Conservation (phyloP, 2,888 invertebrate species). For the Cristatella mucedo region DNA sequence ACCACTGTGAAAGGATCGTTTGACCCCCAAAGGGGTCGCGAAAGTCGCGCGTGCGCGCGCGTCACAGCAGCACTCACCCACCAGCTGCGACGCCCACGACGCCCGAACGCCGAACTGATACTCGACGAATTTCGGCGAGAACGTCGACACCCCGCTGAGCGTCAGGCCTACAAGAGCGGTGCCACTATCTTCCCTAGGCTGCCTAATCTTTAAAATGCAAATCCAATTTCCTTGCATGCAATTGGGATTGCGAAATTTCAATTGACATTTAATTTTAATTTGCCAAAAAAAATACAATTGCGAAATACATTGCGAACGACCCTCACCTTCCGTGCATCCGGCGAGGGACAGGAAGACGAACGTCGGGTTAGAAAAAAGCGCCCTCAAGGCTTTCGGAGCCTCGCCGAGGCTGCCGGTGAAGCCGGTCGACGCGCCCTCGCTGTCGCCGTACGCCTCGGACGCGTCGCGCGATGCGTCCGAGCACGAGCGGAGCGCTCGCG, state of each 20-base stretch:
- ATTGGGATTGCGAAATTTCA: too few relatives aligned
- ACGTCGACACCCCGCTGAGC: slow-evolving; percentile 32
- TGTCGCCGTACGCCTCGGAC: slow-evolving; percentile 19
- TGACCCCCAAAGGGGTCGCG: too few relatives aligned
- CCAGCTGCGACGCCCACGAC: slow-evolving; percentile 25
- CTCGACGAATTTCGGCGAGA: slow-evolving; percentile 34
- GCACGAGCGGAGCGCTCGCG: slow-evolving; percentile 48
- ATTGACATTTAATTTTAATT: too few relatives aligned
- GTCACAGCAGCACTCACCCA: slow-evolving; percentile 43
- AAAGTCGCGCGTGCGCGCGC: too few relatives aligned
- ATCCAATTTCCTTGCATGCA: too few relatives aligned
- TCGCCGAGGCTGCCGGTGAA: slow-evolving; percentile 21
- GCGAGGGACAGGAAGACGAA: slow-evolving; percentile 35
- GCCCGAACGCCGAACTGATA: slow-evolving; percentile 29
- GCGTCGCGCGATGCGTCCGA: too few relatives aligned
- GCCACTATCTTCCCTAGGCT: too few relatives aligned
- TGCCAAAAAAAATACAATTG: too few relatives aligned
- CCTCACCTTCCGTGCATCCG: slow-evolving; percentile 47
- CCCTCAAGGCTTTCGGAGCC: slow-evolving; percentile 21
- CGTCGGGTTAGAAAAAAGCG: slow-evolving; percentile 28
- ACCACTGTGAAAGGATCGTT: too few relatives aligned
- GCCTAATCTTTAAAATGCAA: too few relatives aligned
- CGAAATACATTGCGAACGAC: too few relatives aligned
- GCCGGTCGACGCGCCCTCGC: slow-evolving; percentile 14
- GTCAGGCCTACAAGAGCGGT: slow-evolving; percentile 22